phyloP scores from a whole-genome alignment of 2,888 invertebrate species.

The Xylota segnis region DNA sequence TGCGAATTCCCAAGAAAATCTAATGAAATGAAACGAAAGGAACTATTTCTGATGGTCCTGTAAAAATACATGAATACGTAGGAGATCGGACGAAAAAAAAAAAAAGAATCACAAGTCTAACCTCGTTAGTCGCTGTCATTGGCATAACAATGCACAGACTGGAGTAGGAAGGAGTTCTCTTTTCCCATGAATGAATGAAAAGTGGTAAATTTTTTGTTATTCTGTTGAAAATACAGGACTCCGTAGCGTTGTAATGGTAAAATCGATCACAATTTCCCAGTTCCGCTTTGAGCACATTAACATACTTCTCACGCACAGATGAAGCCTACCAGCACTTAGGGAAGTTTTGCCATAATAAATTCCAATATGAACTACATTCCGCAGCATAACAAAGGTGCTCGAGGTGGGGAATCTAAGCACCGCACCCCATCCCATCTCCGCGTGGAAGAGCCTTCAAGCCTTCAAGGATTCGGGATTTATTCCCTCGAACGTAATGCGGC shows the following conservation, averaged over 20 bases:
- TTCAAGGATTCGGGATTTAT: conserved; percentile 50
- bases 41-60: conserved; percentile 29
- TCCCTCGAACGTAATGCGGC: conserved; percentile 8
- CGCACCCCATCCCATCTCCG: not conserved
- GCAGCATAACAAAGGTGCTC: conserved; percentile 45
- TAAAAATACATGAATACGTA: conserved; percentile 7
- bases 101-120: not conserved
- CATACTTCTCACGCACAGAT: conserved; percentile 38
- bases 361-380: conserved; percentile 52
- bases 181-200: conserved; percentile 12
- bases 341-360: conserved; percentile 40
- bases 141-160: conserved; percentile 33
- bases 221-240: conserved; percentile 27
- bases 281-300: conserved; percentile 38
- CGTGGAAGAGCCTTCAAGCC: conserved; percentile 4
- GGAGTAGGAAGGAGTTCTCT: not conserved
- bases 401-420: conserved; percentile 19
- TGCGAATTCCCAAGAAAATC: not conserved
- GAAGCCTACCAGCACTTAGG: conserved; percentile 19
- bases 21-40: conserved; percentile 1
- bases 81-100: not conserved
- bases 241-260: conserved; percentile 29
- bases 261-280: conserved; percentile 53
- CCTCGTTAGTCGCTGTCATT: conserved; percentile 20
- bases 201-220: conserved; percentile 6